A percentile compares a stretch with the other conserved stretches of the same genome.
These are phyloP conservation scores for Hoplostethus atlanticus DNA, from an alignment of 2,797 vertebrate genomes.

Conservation along the genomic window DNA sequence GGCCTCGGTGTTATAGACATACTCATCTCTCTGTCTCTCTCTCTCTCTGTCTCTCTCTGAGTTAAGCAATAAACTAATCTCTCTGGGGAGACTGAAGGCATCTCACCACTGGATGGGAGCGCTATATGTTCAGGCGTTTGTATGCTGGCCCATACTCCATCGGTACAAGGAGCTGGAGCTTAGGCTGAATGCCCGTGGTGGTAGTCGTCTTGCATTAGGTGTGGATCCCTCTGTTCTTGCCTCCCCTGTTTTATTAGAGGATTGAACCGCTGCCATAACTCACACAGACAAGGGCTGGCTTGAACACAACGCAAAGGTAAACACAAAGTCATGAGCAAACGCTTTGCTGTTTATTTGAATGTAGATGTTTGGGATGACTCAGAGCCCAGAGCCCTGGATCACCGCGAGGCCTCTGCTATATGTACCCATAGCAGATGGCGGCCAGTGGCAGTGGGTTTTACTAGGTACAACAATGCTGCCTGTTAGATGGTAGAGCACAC, in stretches of 20 bases:
- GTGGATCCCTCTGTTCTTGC: constrained; percentile 13
- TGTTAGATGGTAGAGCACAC: constrained; percentile 23
- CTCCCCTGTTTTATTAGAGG: constrained; percentile 31
- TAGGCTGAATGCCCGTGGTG: constrained; percentile 3
- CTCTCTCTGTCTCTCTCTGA: constrained; percentile 33
- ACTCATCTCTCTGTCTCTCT: constrained; percentile 28
- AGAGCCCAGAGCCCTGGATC: constrained; percentile 52
- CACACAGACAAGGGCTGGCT: constrained; percentile 40
- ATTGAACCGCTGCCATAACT: constrained; percentile 55
- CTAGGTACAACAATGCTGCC: constrained; percentile 33
- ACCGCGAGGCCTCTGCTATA: constrained; percentile 36
- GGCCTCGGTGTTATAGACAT: constrained; percentile 60
- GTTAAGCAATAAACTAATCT: constrained; percentile 59
- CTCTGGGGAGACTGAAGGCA: constrained; percentile 46
- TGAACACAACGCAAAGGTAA: constrained; percentile 52
- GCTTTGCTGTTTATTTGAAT: constrained; percentile 64
- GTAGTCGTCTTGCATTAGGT: constrained; percentile 10
- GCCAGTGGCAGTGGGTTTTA: constrained; percentile 48
- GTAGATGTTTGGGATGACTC: constrained; percentile 56
- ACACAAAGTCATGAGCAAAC: constrained; percentile 54
- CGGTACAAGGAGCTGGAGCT: constrained; percentile 9
- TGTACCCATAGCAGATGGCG: constrained; percentile 64
- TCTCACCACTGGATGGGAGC: constrained; percentile 31
- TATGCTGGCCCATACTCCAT: neutral
- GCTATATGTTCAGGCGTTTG: constrained; percentile 9